Conservation (phyloP, 2,888 invertebrate genomes). For the Ochropacha duplaris region DNA sequence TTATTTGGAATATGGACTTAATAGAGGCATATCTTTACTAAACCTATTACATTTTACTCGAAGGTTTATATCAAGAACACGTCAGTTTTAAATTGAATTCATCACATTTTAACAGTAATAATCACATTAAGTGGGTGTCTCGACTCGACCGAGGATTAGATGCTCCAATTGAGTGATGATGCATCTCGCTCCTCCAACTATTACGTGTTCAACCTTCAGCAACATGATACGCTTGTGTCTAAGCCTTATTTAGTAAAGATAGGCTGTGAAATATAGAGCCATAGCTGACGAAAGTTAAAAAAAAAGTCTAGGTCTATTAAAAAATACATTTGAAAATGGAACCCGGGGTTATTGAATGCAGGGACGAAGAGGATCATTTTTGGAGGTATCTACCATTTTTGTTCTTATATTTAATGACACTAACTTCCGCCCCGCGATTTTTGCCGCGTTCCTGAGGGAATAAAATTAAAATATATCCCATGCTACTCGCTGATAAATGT, state of each 20-base stretch:
- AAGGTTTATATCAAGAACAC: background rate
- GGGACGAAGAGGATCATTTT: conserved; percentile 19
- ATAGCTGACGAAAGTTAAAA: background rate
- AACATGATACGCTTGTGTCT: conserved; percentile 13
- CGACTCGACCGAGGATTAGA: conserved; percentile 6
- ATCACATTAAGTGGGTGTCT: background rate
- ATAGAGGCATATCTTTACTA: too few relatives aligned
- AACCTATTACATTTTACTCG: too few relatives aligned
- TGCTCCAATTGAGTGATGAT: conserved; percentile 43
- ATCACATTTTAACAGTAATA: background rate
- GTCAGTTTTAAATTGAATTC: background rate
- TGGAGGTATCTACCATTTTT: conserved; percentile 20
- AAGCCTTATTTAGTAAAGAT: background rate
- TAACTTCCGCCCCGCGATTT: too few relatives aligned
- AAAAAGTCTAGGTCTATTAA: background rate
- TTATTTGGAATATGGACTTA: too few relatives aligned
- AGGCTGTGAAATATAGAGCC: background rate
- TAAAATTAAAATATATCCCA: too few relatives aligned
- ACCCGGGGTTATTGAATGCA: background rate
- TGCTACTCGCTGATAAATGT: too few relatives aligned
- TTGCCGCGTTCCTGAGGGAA: too few relatives aligned
- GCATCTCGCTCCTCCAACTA: conserved; percentile 16
- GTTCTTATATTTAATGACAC: too few relatives aligned
- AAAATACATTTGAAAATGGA: background rate
- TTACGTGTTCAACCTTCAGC: conserved; percentile 42